phyloP scores from a whole-genome alignment of 2,113 vertebrate species.

The Colius striatus region DNA sequence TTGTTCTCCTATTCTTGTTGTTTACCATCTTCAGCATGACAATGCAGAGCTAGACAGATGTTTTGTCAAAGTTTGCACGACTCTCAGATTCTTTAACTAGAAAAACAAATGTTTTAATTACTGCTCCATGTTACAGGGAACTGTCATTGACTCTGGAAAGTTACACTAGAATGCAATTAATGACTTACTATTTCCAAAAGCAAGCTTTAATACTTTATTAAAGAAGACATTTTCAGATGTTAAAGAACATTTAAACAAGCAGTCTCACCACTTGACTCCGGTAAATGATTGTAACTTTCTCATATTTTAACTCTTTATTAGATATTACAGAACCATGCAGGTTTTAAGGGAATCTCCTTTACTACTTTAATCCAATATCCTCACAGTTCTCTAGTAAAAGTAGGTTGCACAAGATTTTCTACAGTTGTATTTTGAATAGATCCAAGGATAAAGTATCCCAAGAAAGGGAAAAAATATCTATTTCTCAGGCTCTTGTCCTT shows the following conservation, averaged over 20 bases:
- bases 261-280: not conserved
- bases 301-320: not conserved
- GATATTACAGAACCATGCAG: not conserved
- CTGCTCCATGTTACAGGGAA: not conserved
- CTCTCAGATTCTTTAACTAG: not conserved
- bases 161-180: not conserved
- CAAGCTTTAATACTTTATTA: not conserved
- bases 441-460: not conserved
- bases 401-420: not conserved
- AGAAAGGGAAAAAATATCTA: not conserved
- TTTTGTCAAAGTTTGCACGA: not conserved
- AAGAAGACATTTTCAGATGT: not conserved
- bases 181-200: not conserved
- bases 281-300: not conserved
- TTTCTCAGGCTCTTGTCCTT: not conserved
- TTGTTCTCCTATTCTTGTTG: not conserved
- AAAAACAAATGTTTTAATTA: conserved; percentile 18
- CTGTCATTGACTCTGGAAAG: not conserved
- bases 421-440: not conserved
- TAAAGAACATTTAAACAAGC: not conserved
- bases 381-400: not conserved
- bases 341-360: not conserved
- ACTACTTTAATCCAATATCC: not conserved
- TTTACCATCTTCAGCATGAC: not conserved
- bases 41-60: not conserved